phyloP scores from a whole-genome alignment of 2,113 vertebrate genomes.

The Bos javanicus region DNA sequence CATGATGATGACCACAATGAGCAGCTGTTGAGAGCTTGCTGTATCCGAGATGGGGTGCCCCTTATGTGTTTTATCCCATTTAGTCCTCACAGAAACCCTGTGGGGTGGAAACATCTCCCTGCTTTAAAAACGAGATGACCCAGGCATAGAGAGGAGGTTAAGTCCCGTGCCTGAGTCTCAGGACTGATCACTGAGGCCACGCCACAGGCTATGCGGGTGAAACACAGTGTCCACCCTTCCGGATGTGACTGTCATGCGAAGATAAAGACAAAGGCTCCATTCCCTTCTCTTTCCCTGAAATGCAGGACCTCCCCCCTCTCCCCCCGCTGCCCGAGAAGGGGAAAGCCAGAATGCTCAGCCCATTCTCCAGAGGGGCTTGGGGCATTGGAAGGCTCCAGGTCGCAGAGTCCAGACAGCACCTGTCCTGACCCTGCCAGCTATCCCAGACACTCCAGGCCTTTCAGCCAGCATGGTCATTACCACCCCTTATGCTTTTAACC shows the following conservation, averaged over 20 bases:
- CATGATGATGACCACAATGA: rapidly evolving
- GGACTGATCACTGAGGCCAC: background rate
- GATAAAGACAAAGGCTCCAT: background rate
- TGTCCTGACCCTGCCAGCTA: background rate
- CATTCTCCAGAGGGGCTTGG: background rate
- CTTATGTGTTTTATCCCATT: background rate
- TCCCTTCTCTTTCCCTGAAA: background rate
- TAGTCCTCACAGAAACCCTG: background rate
- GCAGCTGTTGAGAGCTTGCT: background rate
- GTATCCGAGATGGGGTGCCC: rapidly evolving
- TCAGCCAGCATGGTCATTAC: background rate
- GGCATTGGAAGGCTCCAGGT: background rate
- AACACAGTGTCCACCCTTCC: background rate
- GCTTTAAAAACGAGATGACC: background rate
- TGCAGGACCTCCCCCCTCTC: too few species aligned
- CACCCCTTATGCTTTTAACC: background rate
- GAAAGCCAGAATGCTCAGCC: background rate
- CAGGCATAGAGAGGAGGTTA: background rate
- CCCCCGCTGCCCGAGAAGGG: too few species aligned
- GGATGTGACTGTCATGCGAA: background rate
- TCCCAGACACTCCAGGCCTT: background rate
- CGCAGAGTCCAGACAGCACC: background rate
- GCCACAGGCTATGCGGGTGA: background rate
- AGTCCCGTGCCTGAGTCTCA: background rate
- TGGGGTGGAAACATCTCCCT: background rate